These are phyloP conservation scores for Anseranas semipalmata DNA, from an alignment of 2,113 vertebrate species.

Conservation along the genomic window DNA sequence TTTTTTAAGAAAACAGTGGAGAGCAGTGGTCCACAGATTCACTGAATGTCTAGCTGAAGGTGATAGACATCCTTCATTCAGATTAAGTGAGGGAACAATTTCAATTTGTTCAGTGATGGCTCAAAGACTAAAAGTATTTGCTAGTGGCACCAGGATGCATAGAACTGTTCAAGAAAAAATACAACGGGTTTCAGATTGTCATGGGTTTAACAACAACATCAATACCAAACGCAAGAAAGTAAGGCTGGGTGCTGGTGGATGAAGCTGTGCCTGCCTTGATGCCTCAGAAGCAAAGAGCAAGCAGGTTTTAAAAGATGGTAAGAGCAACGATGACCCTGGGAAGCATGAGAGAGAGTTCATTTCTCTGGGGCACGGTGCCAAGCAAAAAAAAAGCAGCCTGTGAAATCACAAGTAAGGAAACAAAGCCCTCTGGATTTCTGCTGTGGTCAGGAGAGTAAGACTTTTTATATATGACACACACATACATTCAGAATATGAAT, in stretches of 20 bases:
- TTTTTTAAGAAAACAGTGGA: background rate
- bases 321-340: background rate
- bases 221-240: background rate
- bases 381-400: background rate
- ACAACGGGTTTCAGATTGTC: background rate
- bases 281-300: background rate
- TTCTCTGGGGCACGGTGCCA: background rate
- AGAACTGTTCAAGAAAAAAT: background rate
- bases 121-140: background rate
- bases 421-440: background rate
- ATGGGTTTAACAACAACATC: background rate
- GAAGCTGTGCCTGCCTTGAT: background rate
- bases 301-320: background rate
- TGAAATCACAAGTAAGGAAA: conserved; percentile 14
- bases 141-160: background rate
- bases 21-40: fast-evolving
- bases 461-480: background rate
- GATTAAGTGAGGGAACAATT: background rate
- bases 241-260: background rate
- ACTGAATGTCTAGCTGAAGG: background rate
- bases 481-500: conserved; percentile 1
- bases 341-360: background rate
- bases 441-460: conserved; percentile 22
- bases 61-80: background rate
- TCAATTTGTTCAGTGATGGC: background rate